phyloP scores from a whole-genome alignment of 2,113 vertebrate species.

The Plectropomus leopardus region DNA sequence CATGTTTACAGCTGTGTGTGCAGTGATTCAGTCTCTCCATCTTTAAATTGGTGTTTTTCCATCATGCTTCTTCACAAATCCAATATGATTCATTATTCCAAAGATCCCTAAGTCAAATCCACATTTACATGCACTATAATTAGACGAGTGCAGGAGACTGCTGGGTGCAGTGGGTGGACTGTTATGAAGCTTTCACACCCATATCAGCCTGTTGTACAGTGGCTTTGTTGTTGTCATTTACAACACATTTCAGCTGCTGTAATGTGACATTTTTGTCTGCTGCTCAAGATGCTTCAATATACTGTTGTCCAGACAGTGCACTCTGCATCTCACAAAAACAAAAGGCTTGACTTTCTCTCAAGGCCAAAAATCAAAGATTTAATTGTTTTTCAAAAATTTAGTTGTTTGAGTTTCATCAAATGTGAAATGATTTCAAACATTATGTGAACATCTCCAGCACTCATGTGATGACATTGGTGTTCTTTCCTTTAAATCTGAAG shows the following conservation, averaged over 20 bases:
- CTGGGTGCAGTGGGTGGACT: conserved; percentile 44
- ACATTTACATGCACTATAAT: conserved; percentile 56
- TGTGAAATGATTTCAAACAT: background rate
- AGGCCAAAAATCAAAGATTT: background rate
- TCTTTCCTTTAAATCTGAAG: too few species aligned
- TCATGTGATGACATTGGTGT: background rate
- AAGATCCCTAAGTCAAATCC: conserved; percentile 27
- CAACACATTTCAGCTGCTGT: conserved; percentile 4
- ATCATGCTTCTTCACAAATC: conserved; percentile 8
- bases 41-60: conserved; percentile 35
- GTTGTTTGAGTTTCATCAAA: background rate
- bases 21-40: conserved; percentile 42
- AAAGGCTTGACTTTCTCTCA: background rate
- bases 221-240: conserved; percentile 1
- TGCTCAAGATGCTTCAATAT: background rate
- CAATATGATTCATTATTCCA: conserved; percentile 46
- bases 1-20: conserved; percentile 40
- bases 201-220: background rate
- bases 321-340: background rate
- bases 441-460: background rate
- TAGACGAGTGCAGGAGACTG: conserved; percentile 38
- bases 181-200: conserved; percentile 32
- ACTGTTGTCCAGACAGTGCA: background rate
- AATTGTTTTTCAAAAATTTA: background rate
- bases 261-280: background rate